Percentiles rank a stretch among this genome's conserved stretches.
phyloP scores from a whole-genome alignment of 2,113 vertebrate genomes.

The Gopherus flavomarginatus region DNA sequence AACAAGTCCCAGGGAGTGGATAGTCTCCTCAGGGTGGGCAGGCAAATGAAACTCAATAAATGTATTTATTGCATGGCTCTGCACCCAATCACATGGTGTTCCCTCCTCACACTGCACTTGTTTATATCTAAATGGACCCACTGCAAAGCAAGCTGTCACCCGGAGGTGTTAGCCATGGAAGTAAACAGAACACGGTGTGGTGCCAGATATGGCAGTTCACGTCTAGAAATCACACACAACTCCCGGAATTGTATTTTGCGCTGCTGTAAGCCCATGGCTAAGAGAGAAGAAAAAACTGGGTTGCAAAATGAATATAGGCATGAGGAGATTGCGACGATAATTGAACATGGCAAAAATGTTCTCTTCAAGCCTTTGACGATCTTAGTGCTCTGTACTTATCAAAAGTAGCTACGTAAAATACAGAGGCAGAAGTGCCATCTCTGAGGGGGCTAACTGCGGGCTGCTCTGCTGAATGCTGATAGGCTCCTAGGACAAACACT shows the following conservation, averaged over 20 bases:
- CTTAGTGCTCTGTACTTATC: not conserved
- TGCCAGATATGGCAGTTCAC: accelerated
- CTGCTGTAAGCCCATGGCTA: accelerated
- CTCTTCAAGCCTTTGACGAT: accelerated
- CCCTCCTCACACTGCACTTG: not conserved
- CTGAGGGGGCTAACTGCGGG: accelerated
- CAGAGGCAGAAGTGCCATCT: not conserved
- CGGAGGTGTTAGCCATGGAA: too few relatives aligned
- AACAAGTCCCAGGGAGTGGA: not conserved
- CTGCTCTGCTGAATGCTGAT: not conserved
- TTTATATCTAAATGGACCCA: not conserved
- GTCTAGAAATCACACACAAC: not conserved
- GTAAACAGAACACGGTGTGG: accelerated
- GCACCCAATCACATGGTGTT: not conserved
- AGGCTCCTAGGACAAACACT: not conserved
- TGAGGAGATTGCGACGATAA: not conserved
- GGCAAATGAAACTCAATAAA: not conserved
- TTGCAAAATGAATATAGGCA: not conserved
- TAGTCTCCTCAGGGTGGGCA: not conserved
- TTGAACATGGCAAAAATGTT: not conserved
- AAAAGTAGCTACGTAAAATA: accelerated
- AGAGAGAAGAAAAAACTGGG: not conserved
- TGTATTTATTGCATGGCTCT: not conserved
- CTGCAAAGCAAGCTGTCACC: not conserved
- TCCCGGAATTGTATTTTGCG: accelerated